These are phyloP conservation scores for Drosophila tanythrix DNA, from an alignment of 2,888 invertebrate species.

Conservation along the genomic window DNA sequence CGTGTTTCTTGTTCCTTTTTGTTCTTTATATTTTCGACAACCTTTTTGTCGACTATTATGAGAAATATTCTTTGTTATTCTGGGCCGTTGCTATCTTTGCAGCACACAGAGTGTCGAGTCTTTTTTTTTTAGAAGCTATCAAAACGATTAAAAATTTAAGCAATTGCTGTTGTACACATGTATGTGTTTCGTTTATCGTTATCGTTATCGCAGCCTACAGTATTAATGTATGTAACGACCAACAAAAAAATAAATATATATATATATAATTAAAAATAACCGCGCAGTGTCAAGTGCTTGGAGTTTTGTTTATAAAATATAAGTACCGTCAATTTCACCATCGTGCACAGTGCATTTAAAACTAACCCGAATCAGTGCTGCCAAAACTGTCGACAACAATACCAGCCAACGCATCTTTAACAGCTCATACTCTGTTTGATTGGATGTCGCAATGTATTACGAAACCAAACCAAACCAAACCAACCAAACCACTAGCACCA, in stretches of 20 bases:
- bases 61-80: slow-evolving; percentile 67
- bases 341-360: slow-evolving; percentile 57
- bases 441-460: slow-evolving; percentile 43
- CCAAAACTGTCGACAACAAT: slow-evolving; percentile 38
- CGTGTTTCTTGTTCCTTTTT: slow-evolving; percentile 25
- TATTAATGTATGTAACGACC: neutral
- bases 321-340: slow-evolving; percentile 1
- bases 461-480: slow-evolving; percentile 39
- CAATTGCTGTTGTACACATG: slow-evolving; percentile 20
- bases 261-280: slow-evolving; percentile 6
- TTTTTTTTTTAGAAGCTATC: slow-evolving; percentile 32
- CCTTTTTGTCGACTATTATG: slow-evolving; percentile 12
- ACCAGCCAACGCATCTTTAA: slow-evolving; percentile 55
- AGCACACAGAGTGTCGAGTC: slow-evolving; percentile 24
- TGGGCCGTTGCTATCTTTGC: slow-evolving; percentile 71
- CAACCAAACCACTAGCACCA: slow-evolving; percentile 43
- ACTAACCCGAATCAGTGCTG: slow-evolving; percentile 56
- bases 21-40: slow-evolving; percentile 21
- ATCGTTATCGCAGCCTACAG: slow-evolving; percentile 28
- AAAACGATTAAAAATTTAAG: slow-evolving; percentile 28
- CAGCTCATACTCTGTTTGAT: slow-evolving; percentile 50
- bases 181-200: slow-evolving; percentile 50
- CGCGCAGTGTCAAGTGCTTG: slow-evolving; percentile 52
- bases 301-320: slow-evolving; percentile 14
- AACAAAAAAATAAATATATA: neutral